Evolutionary conservation across 2,888 invertebrate genomes (phyloP).

Genomic region (Spodoptera exigua): DNA sequence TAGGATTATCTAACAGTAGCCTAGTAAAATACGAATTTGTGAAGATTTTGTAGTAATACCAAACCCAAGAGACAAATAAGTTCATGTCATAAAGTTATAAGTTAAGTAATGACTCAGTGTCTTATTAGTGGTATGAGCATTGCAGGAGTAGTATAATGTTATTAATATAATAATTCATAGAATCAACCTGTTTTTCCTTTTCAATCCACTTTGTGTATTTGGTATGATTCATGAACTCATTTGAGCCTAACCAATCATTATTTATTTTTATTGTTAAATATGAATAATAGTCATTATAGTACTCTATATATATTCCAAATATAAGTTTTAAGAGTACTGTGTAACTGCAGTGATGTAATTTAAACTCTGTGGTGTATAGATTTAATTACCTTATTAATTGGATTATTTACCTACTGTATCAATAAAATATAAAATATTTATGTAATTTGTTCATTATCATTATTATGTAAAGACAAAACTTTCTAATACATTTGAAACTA

Average conservation of each 20-base stretch:
- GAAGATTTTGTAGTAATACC: too few species aligned
- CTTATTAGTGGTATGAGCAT: neutral
- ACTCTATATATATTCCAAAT: conserved; percentile 14
- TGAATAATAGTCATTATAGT: conserved; percentile 14
- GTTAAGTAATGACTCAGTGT: neutral
- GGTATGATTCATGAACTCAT: conserved; percentile 40
- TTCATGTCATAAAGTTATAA: too few species aligned
- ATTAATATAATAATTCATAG: neutral
- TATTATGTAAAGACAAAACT: conserved; percentile 27
- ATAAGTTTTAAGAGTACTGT: neutral
- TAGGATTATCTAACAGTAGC: too few species aligned
- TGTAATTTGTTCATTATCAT: conserved; percentile 5
- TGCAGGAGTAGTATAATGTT: neutral
- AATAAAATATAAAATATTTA: too few species aligned
- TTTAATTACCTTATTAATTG: too few species aligned
- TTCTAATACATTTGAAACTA: conserved; percentile 24
- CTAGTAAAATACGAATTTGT: too few species aligned
- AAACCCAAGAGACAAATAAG: too few species aligned
- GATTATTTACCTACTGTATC: too few species aligned
- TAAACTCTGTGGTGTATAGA: conserved; percentile 5
- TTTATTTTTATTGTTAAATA: conserved; percentile 35
- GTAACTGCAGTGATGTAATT: conserved; percentile 13
- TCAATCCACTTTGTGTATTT: conserved; percentile 26
- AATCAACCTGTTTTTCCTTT: conserved; percentile 18
- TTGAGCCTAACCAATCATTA: conserved; percentile 26